Evolutionary conservation across 53 echinoderm and acorn worm genomes (phyloP), one percentile per base, ranked within the genome.

Genomic region (Pentamera pediparva): DNA sequence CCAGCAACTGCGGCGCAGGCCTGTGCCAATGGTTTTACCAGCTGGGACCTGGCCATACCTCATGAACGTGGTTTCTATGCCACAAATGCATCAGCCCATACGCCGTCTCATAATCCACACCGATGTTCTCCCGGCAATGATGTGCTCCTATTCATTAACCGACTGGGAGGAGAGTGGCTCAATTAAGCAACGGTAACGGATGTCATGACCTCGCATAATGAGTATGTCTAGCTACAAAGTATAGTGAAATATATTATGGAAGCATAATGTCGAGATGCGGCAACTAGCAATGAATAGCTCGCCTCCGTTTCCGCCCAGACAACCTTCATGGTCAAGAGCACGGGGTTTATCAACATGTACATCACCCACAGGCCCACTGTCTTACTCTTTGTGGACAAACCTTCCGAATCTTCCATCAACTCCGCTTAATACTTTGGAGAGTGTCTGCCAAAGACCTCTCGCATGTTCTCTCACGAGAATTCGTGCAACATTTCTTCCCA

Each of bases 61-160:
- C 85, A 72, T 79, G 74, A 47, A 84, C 32, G 85, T 79, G 27
- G 85, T 84, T 37, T 84, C 85, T 32, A 79, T 84, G 35, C n/a
- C n/a, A n/a, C n/a, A n/a, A 70, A 70, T 78, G 78, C 70, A 57
- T 84, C 78, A 22, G 70, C 70, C 78, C 84, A 78, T n/a, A 84
- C 78, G 48, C 76, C 82, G 43, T 76, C 76, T 65, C 76, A 76
- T 28, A 82, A 29, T 4, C 82, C 76, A 17, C 8, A 35, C 18
- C 11, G 28, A 38, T 54, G 79, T 20, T 32, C 25, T n/a, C n/a
- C n/a, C n/a, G n/a, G n/a, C n/a, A 62, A 62, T 85, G 37, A 38
- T 53, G 39, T 78, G 78, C 22, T 78, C 78, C 35, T 63, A 0
- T 79, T 39, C 74, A 79, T 79, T 72, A 59, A 84, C 35, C 65